Evolutionary conservation across 2,797 vertebrate species (phyloP).

Genomic region (Psittacula derbiana): DNA sequence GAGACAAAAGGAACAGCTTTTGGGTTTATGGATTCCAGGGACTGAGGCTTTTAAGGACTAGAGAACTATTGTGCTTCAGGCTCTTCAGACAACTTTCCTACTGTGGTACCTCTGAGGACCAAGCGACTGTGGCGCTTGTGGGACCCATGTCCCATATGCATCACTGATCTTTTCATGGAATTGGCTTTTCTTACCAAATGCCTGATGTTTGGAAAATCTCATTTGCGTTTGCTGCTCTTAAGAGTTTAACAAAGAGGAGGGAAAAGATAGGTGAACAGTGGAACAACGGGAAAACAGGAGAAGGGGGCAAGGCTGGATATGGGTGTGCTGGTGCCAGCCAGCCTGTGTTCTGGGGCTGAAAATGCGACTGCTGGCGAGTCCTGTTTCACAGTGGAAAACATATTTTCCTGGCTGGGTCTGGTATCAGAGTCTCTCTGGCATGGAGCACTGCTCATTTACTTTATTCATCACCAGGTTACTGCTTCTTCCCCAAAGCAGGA

Average conservation of each 20-base stretch:
- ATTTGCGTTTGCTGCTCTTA: not conserved
- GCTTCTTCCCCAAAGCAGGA: not conserved
- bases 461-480: not conserved
- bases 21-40: not conserved
- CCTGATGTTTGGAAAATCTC: not conserved
- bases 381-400: not conserved
- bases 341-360: not conserved
- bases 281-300: not conserved
- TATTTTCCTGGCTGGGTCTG: not conserved
- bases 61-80: not conserved
- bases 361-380: not conserved
- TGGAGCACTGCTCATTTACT: not conserved
- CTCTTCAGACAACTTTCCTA: not conserved
- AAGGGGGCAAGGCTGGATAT: not conserved
- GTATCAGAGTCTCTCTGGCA: not conserved
- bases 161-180: not conserved
- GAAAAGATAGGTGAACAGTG: not conserved
- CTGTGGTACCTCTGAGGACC: not conserved
- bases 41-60: not conserved
- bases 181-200: not conserved
- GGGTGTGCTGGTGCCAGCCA: not conserved
- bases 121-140: not conserved
- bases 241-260: not conserved
- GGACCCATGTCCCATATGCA: not conserved
- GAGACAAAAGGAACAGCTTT: not conserved